These are phyloP conservation scores for Drosophila oshimai DNA, from an alignment of 1,140 invertebrate species.

Conservation along the genomic window DNA sequence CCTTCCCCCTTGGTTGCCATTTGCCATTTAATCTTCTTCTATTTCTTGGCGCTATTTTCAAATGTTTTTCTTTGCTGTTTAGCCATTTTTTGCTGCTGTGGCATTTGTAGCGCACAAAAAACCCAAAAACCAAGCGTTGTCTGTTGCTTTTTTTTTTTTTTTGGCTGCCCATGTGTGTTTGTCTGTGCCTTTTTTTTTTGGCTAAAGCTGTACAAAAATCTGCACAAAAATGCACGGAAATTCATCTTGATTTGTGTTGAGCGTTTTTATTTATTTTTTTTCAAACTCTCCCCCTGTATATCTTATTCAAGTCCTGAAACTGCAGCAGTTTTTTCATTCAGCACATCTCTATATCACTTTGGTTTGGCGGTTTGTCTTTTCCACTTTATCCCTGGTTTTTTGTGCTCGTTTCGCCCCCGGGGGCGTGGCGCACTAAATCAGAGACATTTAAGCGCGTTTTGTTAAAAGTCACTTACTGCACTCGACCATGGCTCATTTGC, in stretches of 20 bases:
- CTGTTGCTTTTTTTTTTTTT: constrained; percentile 29
- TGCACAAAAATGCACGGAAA: constrained; percentile 76
- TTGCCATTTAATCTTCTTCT: constrained; percentile 46
- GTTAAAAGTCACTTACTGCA: constrained; percentile 69
- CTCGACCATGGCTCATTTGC: constrained; percentile 63
- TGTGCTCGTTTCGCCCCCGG: not conserved
- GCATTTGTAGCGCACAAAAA: constrained; percentile 40
- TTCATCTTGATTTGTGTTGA: constrained; percentile 78
- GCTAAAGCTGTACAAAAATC: constrained; percentile 55
- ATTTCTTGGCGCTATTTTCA: constrained; percentile 60
- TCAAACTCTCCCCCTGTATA: constrained; percentile 13
- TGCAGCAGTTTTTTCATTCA: constrained; percentile 35
- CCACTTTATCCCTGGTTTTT: constrained; percentile 19
- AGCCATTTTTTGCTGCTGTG: constrained; percentile 48
- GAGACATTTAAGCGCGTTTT: constrained; percentile 76
- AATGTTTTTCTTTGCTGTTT: constrained; percentile 60
- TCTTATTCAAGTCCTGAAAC: constrained; percentile 44
- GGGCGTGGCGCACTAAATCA: constrained; percentile 63
- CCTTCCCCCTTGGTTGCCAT: not conserved
- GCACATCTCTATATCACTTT: constrained; percentile 52
- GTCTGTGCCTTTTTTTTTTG: constrained; percentile 20
- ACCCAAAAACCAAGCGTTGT: constrained; percentile 31
- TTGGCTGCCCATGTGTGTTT: constrained; percentile 16
- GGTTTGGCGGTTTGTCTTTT: constrained; percentile 44
- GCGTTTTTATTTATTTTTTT: constrained; percentile 48